Percentiles rank a stretch among this genome's conserved stretches.
These are phyloP conservation scores for Plusia festucae DNA, from an alignment of 2,888 invertebrate species.

Conservation along the genomic window DNA sequence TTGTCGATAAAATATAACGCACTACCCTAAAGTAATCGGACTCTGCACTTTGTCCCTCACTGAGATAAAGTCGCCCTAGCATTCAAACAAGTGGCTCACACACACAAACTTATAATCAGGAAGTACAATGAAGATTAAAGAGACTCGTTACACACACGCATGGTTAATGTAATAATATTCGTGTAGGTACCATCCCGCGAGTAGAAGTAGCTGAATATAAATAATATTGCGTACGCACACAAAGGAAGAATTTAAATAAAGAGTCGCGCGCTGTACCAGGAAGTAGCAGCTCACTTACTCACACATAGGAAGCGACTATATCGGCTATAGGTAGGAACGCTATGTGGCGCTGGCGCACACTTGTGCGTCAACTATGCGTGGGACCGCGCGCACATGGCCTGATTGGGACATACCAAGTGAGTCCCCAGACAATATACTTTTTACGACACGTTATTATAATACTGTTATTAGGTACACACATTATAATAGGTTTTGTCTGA, in stretches of 20 bases:
- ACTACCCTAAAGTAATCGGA: slow-evolving; percentile 85
- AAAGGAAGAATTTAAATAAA: slow-evolving; percentile 86
- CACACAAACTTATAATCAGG: slow-evolving; percentile 84
- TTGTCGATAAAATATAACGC: slow-evolving; percentile 69
- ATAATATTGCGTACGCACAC: slow-evolving; percentile 87
- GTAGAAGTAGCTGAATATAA: slow-evolving; percentile 83
- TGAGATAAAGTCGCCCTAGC: slow-evolving; percentile 88
- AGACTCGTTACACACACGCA: slow-evolving; percentile 81
- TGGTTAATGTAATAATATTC: slow-evolving; percentile 85
- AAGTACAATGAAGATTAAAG: slow-evolving; percentile 89
- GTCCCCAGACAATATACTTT: slow-evolving; percentile 87
- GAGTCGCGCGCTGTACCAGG: slow-evolving; percentile 87
- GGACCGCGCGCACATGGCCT: slow-evolving; percentile 89
- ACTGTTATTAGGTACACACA: slow-evolving; percentile 70
- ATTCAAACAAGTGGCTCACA: slow-evolving; percentile 89
- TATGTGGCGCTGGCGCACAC: slow-evolving; percentile 87
- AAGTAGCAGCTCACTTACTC: slow-evolving; percentile 85
- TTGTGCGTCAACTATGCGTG: slow-evolving; percentile 85
- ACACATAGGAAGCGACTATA: slow-evolving; percentile 76
- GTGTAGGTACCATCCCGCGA: slow-evolving; percentile 73
- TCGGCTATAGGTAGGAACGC: slow-evolving; percentile 73
- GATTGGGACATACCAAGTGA: slow-evolving; percentile 87
- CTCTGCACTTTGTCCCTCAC: slow-evolving; percentile 88
- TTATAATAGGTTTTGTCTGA: slow-evolving; percentile 57
- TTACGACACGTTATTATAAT: slow-evolving; percentile 74